Evolutionary conservation across 1,140 invertebrate species (phyloP), one percentile per base, ranked within the genome.

Genomic region (Diplogasteroides magnus): DNA sequence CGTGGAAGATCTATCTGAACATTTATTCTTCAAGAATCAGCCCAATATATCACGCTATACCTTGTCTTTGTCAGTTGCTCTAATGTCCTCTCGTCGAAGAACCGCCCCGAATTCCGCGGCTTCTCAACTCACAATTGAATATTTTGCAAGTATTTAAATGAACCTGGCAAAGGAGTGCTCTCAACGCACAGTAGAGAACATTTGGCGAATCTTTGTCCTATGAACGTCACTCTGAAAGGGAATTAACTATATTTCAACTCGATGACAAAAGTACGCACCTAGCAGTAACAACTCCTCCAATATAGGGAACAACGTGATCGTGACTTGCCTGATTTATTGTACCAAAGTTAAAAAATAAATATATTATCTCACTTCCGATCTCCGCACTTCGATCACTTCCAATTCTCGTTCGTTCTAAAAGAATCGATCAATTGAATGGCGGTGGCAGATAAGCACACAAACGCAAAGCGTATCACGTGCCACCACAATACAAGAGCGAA

Each of bases 261-360:
- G 57, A 48, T 13, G 19, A 70, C 71, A 23, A 72, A 73, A 48
- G 67, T 59, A 2, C 31, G 58, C 15, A 72, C 48, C 27, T 61
- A 15, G 72, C 72, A 3, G 72, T 74, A 2, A 74, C 72, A 2
- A 74, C 58, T n/a, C 60, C 72, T 1, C 72, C 72, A 26, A 74
- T 55, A 2, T 73, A 75, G 0, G 72, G 72, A 6, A 75, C 61
- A 3, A 70, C 72, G 31, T 74, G 72, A 0, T 74, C 64, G 15
- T 72, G 56, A 48, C 37, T 19, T 6, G 19, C 37, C 37, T 48
- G 6, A 48, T n/a, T n/a, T n/a, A n/a, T n/a, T n/a, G n/a, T n/a
- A n/a, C n/a, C n/a, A n/a, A n/a, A n/a, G n/a, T n/a, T n/a, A n/a
- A n/a, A n/a, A n/a, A n/a, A n/a, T n/a, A n/a, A n/a, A n/a, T n/a